Evolutionary conservation across 2,113 vertebrate species (phyloP), one percentile per base, ranked within the genome.

Genomic region (Merops nubicus): DNA sequence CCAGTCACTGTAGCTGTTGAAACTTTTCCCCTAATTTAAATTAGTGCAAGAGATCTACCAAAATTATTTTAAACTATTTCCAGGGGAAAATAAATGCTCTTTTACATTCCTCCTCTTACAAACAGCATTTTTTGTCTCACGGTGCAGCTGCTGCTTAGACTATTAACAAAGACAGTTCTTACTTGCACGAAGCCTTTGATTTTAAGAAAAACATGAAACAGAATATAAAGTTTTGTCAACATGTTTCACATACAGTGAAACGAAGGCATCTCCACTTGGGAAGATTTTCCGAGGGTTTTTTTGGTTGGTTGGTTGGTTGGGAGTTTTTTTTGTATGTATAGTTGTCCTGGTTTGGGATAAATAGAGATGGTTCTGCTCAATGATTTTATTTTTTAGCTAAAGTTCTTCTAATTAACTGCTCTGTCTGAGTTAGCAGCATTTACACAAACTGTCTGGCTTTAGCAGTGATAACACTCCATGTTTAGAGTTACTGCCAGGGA

Each of bases 1-100:
- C 19, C 64, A 95, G 56, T 63, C 22, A 57, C 53, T 57, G 47
- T 54, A 89, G 75, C 86, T 63, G 64, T 34, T 80, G 31, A 94
- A 95, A 87, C 21, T 14, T 62, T 36, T 9, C 9, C 28, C 14
- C 29, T 56, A 94, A 96, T 97, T 91, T 92, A 91, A 96, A 94
- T 94, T 76, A 77, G 42, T 91, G 60, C 40, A 85, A 96, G 79
- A 96, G 42, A 91, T 84, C 36, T 48, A 94, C 64, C 23, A 92
- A 86, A 90, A 83, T 34, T 6, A 21, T 88, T 67, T 59, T 72
- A 5, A 8, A 70, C 38, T 79, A 83, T 94, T 79, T 95, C 85
- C 74, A 86, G 18, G 3, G 70, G 67, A 34, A 93, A 93, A 91
- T 67, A 82, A 89, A 69, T 56, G 9, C 4, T 56, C 36, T 87